Percentiles rank a stretch among this genome's conserved stretches.
Evolutionary conservation across 2,113 vertebrate genomes (phyloP).

Genomic region (Cichladusa arquata): DNA sequence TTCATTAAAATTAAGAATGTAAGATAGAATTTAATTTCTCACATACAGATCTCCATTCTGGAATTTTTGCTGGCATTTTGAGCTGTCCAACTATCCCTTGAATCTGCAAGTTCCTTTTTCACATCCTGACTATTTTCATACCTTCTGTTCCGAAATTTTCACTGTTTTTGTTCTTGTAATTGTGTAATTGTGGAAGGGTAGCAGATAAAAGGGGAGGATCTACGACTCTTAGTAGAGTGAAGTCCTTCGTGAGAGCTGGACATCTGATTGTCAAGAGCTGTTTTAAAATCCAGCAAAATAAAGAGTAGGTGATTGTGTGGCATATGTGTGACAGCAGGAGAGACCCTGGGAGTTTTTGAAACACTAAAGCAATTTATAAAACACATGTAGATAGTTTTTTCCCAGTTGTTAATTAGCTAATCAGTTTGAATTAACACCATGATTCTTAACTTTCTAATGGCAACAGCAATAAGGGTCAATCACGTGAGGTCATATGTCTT

Average conservation of each 20-base stretch:
- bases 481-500: background rate
- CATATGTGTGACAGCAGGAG: background rate
- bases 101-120: background rate
- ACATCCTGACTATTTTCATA: background rate
- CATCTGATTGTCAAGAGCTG: background rate
- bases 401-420: background rate
- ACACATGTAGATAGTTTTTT: background rate
- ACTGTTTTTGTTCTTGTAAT: background rate
- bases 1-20: background rate
- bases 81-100: background rate
- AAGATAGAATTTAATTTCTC: background rate
- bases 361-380: background rate
- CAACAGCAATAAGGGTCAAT: background rate
- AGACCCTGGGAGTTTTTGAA: background rate
- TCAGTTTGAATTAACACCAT: background rate
- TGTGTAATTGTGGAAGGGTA: background rate
- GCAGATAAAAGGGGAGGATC: background rate
- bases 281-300: background rate
- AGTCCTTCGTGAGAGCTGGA: background rate
- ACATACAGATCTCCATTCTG: background rate
- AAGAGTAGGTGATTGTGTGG: background rate
- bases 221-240: accelerated
- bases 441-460: background rate
- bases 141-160: background rate
- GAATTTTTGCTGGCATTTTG: background rate